Percentiles rank a stretch among this genome's conserved stretches.
phyloP scores from a whole-genome alignment of 2,113 vertebrate species.

The Holacanthus passer region DNA sequence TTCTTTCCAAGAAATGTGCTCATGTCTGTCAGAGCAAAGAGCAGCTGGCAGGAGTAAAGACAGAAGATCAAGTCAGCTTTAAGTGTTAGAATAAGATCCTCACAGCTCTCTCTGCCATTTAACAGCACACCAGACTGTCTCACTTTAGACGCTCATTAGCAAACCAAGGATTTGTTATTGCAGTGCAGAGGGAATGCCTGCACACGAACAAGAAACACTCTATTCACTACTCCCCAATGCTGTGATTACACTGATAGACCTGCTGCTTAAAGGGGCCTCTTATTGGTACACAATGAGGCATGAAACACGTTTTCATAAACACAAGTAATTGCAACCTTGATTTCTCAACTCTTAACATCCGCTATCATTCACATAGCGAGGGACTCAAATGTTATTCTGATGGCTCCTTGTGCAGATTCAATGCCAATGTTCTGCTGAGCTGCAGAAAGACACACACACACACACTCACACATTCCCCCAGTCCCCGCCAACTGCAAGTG shows the following conservation, averaged over 20 bases:
- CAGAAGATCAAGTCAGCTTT: constrained; percentile 84
- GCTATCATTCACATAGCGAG: constrained; percentile 30
- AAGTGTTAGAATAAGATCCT: constrained; percentile 87
- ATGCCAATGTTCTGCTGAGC: constrained; percentile 60
- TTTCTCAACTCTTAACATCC: constrained; percentile 31
- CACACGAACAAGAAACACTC: constrained; percentile 46
- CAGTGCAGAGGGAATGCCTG: constrained; percentile 42
- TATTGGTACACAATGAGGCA: constrained; percentile 40
- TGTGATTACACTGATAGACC: constrained; percentile 47
- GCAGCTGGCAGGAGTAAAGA: constrained; percentile 85
- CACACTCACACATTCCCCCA: constrained; percentile 36
- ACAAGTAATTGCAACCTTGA: constrained; percentile 46
- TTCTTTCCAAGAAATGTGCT: constrained; percentile 87
- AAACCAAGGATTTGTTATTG: constrained; percentile 74
- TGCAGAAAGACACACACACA: constrained; percentile 47
- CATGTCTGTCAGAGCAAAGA: constrained; percentile 86
- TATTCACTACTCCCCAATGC: constrained; percentile 46
- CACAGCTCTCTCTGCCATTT: constrained; percentile 77
- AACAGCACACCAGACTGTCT: constrained; percentile 77
- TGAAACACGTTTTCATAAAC: constrained; percentile 47
- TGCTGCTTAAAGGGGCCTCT: constrained; percentile 42
- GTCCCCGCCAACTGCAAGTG: constrained; percentile 58
- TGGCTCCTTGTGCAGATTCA: constrained; percentile 49
- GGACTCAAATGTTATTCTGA: constrained; percentile 45
- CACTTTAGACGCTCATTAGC: constrained; percentile 77